Base-by-base conservation (phyloP, 1,140 invertebrate species). In the Brachionus sp. region DNA sequence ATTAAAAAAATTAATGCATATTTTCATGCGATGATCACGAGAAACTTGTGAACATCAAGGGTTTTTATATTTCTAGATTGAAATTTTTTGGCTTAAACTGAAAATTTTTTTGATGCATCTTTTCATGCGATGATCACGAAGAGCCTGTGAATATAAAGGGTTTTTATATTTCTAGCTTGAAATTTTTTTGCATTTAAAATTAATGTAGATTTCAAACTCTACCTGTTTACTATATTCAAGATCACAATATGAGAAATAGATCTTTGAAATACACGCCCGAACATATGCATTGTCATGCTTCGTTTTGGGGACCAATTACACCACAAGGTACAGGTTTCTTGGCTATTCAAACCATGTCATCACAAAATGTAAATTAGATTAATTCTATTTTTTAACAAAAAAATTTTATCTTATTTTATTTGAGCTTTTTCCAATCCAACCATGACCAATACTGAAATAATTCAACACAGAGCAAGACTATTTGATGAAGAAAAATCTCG, bases 261-360 rank as follows among this genome's bases (percentile, higher is more conserved):
- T 86, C 92, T 91, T 89, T 99, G 1, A 99, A 99, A 87, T 99
- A 99, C 86, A 99, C 97, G 0, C 97, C 96, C 0, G 92, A 98
- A 86, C 95, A 98, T 91, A 91, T 98, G 4, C 93, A 95, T 85
- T 99, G 97, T 89, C 94, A 95, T 89, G 95, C 94, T 84, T 93
- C 95, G 83, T 97, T 98, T 88, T 99, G 95, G 93, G 98, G 90
- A 57, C 98, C 98, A 0, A 92, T 98, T 37, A 98, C 95, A 0
- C 95, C 95, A 0, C 95, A 98, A 87, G 93, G 94, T 68, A 96
- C 96, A 9, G 97, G 97, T 1, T 92, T 99, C 85, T 87, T 98
- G 23, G 96, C 95, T 0, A 90, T 98, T 73, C 95, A 98, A 88
- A 93, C 92, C 84, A 92, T 95, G 44, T 88, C 88, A 84, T 89